Evolutionary conservation across 2,797 vertebrate genomes (phyloP).

Genomic region (Sphenodon punctatus): DNA sequence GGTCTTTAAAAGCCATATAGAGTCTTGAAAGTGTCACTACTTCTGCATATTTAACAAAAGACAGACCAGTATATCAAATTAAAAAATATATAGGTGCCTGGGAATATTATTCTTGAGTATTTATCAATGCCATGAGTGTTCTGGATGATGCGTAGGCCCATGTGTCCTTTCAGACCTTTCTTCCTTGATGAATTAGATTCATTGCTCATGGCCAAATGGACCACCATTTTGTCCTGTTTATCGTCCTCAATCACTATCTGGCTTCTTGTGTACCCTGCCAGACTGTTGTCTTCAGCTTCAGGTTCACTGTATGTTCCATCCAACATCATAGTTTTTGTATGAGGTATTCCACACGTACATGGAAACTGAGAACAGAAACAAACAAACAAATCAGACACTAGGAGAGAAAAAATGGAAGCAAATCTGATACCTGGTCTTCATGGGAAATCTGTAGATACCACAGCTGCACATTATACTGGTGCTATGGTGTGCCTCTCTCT

Average conservation of each 20-base stretch:
- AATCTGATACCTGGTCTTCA: not conserved
- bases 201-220: conserved; percentile 85
- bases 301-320: conserved; percentile 88
- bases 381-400: conserved; percentile 11
- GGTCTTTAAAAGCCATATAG: not conserved
- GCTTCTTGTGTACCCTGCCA: conserved; percentile 87
- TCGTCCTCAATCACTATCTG: conserved; percentile 82
- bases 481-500: not conserved
- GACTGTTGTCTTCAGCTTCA: conserved; percentile 88
- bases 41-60: conserved; percentile 82
- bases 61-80: conserved; percentile 97
- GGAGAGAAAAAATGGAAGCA: not conserved
- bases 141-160: conserved; percentile 86
- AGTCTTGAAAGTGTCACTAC: conserved; percentile 3
- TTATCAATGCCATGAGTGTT: conserved; percentile 93
- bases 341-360: conserved; percentile 86
- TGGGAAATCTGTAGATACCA: not conserved
- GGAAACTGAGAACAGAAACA: conserved; percentile 76
- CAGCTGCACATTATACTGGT: not conserved
- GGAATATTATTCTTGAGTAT: conserved; percentile 93
- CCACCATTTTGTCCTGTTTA: conserved; percentile 87
- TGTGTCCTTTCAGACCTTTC: conserved; percentile 81
- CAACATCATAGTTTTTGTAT: conserved; percentile 87
- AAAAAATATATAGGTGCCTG: conserved; percentile 92
- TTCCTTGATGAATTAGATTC: conserved; percentile 83